Percentiles rank a stretch among this genome's conserved stretches.
Evolutionary conservation across 2,888 invertebrate species (phyloP).

Genomic region (Tanytarsus gracilentus): DNA sequence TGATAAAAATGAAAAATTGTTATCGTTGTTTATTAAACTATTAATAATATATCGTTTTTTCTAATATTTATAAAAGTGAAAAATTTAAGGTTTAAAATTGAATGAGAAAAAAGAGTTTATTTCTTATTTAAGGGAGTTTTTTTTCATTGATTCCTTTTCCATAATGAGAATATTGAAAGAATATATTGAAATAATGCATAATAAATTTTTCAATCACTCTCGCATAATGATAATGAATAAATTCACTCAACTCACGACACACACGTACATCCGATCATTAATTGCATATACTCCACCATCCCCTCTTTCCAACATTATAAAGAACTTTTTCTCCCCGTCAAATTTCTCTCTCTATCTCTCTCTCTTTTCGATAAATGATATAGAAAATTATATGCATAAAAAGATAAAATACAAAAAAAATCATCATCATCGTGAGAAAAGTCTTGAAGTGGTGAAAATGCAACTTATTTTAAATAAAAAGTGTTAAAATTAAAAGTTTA

Average conservation of each 20-base stretch:
- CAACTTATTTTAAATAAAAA: conserved; percentile 25
- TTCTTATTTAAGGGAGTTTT: conserved; percentile 5
- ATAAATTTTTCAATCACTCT: no score
- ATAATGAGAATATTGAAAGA: no score
- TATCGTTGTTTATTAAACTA: conserved; percentile 24
- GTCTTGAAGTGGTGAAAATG: background rate
- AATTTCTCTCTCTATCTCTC: background rate
- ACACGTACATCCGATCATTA: no score
- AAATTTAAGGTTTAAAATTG: background rate
- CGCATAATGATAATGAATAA: no score
- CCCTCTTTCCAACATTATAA: no score
- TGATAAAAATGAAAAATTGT: conserved; percentile 21
- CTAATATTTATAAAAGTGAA: conserved; percentile 9
- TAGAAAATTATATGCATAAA: background rate
- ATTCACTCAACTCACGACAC: no score
- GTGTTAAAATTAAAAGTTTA: conserved; percentile 29
- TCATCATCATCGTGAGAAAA: conserved; percentile 3
- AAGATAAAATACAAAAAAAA: background rate
- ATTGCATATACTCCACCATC: background rate
- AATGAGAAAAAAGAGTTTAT: conserved; percentile 1
- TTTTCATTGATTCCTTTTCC: no score
- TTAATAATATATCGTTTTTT: conserved; percentile 16
- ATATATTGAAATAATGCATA: no score
- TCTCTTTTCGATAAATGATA: background rate
- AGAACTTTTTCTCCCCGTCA: no score